Base-by-base conservation (phyloP, 1,140 invertebrate genomes). In the Helicoverpa zea region DNA sequence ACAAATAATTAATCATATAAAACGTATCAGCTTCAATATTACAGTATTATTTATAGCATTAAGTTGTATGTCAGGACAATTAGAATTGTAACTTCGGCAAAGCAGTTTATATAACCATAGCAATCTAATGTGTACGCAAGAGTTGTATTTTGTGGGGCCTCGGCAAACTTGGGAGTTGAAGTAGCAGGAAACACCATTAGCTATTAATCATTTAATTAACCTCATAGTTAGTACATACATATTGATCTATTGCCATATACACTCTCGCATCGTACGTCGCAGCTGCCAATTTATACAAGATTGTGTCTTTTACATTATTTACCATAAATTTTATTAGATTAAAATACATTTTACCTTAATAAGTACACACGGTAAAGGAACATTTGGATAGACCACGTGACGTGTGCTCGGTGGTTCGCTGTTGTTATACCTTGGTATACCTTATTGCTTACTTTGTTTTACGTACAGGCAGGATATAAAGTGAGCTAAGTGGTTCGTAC, bases 281-380 rank as follows among this genome's bases (percentile, higher is more conserved):
- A 52, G 75, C 47, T 78, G 75, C 61, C 63, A 56, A 78, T 66
- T 63, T 63, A 78, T 56, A 54, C 47, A 66, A 66, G 49, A 23
- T 66, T 66, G 70, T 73, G 73, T 76, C 72, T 74, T 74, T 76
- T 76, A 76, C 58, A 76, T 59, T 51, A 72, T 72, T 63, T 76
- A 76, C 58, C 43, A 76, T 61, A 52, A 43, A 61, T 35, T 73
- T 73, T 58, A 73, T 73, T 73, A 73, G 73, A 76, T 63, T 76
- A 63, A 63, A 76, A 63, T 76, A 76, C 73, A 61, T 49, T 73
- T 73, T 73, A 56, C 47, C 70, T 73, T 73, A 73, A 73, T 72
- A 72, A 73, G 70, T 73, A 73, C 70, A 73, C 54, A 58, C 51
- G 70, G 16, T 73, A 63, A 76, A 63, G 73, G 58, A 76, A 76